These are phyloP conservation scores for Tiliqua scincoides DNA, from an alignment of 2,113 vertebrate genomes.

Conservation along the genomic window DNA sequence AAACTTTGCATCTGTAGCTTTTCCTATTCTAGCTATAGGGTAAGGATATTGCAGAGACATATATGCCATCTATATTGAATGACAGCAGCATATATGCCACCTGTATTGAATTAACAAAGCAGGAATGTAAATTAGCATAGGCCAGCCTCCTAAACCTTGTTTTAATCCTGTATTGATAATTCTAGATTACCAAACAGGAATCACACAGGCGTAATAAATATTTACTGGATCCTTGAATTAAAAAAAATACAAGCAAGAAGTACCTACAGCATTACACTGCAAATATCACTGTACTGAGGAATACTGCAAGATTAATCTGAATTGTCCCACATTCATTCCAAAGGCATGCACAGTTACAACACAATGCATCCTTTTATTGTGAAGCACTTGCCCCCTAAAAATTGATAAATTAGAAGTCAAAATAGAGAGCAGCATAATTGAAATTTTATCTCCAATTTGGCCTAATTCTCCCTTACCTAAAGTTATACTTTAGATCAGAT, in stretches of 20 bases:
- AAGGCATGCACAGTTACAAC: not conserved
- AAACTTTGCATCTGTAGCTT: not conserved
- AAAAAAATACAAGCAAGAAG: not conserved
- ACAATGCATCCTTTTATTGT: not conserved
- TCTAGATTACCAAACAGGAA: not conserved
- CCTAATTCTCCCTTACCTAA: not conserved
- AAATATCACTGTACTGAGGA: not conserved
- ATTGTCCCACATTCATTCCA: not conserved
- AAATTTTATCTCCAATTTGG: not conserved
- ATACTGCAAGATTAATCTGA: not conserved
- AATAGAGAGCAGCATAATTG: not conserved
- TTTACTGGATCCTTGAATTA: not conserved
- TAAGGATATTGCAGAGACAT: not conserved
- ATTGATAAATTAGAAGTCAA: not conserved
- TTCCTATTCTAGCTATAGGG: not conserved
- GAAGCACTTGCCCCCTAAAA: not conserved
- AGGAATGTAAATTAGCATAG: not conserved
- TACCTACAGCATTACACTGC: not conserved
- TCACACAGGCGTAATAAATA: not conserved
- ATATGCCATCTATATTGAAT: not conserved
- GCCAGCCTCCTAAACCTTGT: not conserved
- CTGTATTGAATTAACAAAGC: not conserved
- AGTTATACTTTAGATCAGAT: not conserved
- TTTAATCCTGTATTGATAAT: not conserved
- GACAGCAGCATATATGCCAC: not conserved